Conservation (phyloP, 2,888 invertebrate genomes). For the Frankliniella intonsa region DNA sequence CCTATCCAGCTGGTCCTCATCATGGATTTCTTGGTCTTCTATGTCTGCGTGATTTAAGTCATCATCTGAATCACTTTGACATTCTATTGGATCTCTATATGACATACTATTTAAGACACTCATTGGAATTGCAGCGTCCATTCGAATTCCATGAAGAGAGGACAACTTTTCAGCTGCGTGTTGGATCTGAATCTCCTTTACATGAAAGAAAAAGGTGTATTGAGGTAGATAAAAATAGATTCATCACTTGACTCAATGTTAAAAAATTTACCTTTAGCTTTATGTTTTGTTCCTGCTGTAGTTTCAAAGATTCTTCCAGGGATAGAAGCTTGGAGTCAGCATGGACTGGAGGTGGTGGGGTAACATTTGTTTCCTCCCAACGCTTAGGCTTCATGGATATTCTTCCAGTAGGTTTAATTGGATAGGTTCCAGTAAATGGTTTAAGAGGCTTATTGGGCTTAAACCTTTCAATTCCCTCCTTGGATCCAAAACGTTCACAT, state of each 20-base stretch:
- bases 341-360: conserved; percentile 56
- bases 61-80: background rate
- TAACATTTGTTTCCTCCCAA: conserved; percentile 62
- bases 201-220: conserved; percentile 30
- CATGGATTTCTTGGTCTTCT: conserved; percentile 1
- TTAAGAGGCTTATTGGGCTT: conserved; percentile 54
- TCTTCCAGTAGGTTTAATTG: conserved; percentile 54
- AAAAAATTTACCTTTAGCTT: conserved; percentile 43
- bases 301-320: conserved; percentile 54
- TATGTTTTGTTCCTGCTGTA: conserved; percentile 52
- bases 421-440: conserved; percentile 48
- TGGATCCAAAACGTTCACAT: conserved; percentile 8
- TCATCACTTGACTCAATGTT: conserved; percentile 42
- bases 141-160: background rate
- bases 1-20: conserved; percentile 7
- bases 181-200: conserved; percentile 51
- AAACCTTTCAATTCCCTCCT: conserved; percentile 44
- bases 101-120: background rate
- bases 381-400: conserved; percentile 47
- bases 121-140: background rate
- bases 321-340: conserved; percentile 52
- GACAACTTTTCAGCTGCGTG: conserved; percentile 51
- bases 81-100: background rate
- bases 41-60: background rate
- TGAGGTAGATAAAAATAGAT: conserved; percentile 30